phyloP scores from a whole-genome alignment of 2,888 invertebrate species.

The Chloroclystis v-ata region DNA sequence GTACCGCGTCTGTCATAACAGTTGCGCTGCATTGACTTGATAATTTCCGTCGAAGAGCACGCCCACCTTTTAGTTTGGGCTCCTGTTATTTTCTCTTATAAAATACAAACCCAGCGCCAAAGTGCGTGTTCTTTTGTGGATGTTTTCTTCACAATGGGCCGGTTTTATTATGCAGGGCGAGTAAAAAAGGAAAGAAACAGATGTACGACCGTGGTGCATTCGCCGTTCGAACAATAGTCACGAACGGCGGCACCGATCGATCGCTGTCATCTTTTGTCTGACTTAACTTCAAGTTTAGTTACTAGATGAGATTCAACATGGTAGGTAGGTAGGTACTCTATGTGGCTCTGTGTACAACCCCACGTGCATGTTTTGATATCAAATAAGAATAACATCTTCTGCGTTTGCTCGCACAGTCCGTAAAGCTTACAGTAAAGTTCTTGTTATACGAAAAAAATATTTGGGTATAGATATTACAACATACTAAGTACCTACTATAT shows the following conservation, averaged over 20 bases:
- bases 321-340: no score
- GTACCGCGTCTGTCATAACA: constrained; percentile 73
- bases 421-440: no score
- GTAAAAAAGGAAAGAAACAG: constrained; percentile 74
- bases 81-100: constrained; percentile 69
- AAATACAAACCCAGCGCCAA: constrained; percentile 54
- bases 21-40: constrained; percentile 73
- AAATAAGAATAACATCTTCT: no score
- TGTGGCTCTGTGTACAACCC: no score
- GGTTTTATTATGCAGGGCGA: constrained; percentile 71
- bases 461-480: no score
- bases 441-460: no score
- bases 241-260: constrained; percentile 64
- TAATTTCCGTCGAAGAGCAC: constrained; percentile 66
- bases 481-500: no score
- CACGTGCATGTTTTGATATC: no score
- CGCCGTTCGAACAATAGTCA: constrained; percentile 67
- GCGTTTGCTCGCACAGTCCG: no score
- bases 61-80: constrained; percentile 67
- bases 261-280: constrained; percentile 63
- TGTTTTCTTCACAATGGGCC: constrained; percentile 67
- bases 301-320: no score
- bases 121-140: constrained; percentile 74
- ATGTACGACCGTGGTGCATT: constrained; percentile 68
- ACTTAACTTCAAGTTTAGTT: constrained; percentile 34